Base-by-base conservation (phyloP, 2,888 invertebrate genomes). In the Synergus japonicus region DNA sequence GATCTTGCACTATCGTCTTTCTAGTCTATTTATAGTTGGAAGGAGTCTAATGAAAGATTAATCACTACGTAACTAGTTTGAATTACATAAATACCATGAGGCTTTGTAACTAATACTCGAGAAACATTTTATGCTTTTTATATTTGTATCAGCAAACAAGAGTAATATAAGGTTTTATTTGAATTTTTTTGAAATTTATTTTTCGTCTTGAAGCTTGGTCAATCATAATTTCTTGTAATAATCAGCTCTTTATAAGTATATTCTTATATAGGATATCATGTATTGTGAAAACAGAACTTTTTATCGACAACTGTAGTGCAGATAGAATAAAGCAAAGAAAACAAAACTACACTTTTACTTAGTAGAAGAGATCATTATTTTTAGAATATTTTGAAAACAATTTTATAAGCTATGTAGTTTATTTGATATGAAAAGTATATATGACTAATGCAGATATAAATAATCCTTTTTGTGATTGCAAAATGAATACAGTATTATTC, bases 21-120 rank as follows among this genome's bases (percentile, higher is more conserved):
- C 5, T 29, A 29, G 13, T 63, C 12, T 63, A 63, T 63, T 63
- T 29, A 29, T 29, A 63, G 63, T 29, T 29, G 0, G 9, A 4
- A 22, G 63, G 12, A 22, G 13, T 4, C 22, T 63, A 63, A 63
- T 63, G 63, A 63, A 63, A 63, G 63, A 63, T 29, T 63, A 63
- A 63, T 63, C 63, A 13, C 29, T 60, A 37, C 37, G 37, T 37
- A 29, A 60, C 60, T 63, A 22, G 29, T 29, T 29, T 63, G 63
- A 29, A 63, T 63, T 63, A 37, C 37, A 37, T 37, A 22, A 13
- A 63, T 63, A 29, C 13, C 13, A 63, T 4, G 63, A 29, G 12
- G 22, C 58, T 18, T 18, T 58, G 29, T 63, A 29, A 63, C 12
- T 12, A 22, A 18, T 4, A 60, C 58, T 58, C 22, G 60, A 60